A percentile compares a stretch with the other conserved stretches of the same genome.
phyloP scores from a whole-genome alignment of 1,140 invertebrate species.

The Bilobella aurantiaca region DNA sequence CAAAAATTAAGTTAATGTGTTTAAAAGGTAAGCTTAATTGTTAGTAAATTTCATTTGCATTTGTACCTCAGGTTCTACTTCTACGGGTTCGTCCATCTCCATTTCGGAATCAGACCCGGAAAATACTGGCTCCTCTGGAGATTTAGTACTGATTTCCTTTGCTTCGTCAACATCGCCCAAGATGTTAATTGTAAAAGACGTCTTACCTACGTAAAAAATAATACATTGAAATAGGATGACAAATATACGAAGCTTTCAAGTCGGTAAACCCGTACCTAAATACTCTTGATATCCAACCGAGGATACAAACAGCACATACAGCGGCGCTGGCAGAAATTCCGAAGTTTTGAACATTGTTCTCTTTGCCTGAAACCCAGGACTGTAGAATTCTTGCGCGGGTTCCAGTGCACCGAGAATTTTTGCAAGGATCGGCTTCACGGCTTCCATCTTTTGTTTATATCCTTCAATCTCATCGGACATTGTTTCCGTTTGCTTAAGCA shows the following conservation, averaged over 20 bases:
- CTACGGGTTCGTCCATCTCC: conserved; percentile 39
- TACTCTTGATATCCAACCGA: conserved; percentile 63
- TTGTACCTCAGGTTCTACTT: neutral
- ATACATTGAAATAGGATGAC: neutral
- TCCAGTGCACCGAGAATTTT: conserved; percentile 66
- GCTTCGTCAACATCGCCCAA: conserved; percentile 73
- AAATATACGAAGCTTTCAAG: neutral
- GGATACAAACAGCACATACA: conserved; percentile 83
- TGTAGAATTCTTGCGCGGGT: conserved; percentile 78
- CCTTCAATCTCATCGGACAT: conserved; percentile 63
- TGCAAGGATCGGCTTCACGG: conserved; percentile 65
- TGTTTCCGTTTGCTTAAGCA: conserved; percentile 64
- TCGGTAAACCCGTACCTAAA: conserved; percentile 9
- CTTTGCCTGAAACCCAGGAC: conserved; percentile 42
- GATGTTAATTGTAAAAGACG: conserved; percentile 47
- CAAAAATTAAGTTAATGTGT: conserved; percentile 8
- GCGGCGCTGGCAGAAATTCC: conserved; percentile 60
- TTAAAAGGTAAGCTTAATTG: too few species aligned
- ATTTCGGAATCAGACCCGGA: conserved; percentile 41
- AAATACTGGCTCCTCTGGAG: conserved; percentile 42
- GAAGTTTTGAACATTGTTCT: conserved; percentile 63
- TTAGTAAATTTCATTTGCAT: neutral
- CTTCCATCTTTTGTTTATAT: conserved; percentile 68
- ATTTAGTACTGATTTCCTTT: conserved; percentile 51
- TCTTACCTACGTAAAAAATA: neutral